Evolutionary conservation across 2,888 invertebrate genomes (phyloP).

Genomic region (Caenorhabditis virilis): DNA sequence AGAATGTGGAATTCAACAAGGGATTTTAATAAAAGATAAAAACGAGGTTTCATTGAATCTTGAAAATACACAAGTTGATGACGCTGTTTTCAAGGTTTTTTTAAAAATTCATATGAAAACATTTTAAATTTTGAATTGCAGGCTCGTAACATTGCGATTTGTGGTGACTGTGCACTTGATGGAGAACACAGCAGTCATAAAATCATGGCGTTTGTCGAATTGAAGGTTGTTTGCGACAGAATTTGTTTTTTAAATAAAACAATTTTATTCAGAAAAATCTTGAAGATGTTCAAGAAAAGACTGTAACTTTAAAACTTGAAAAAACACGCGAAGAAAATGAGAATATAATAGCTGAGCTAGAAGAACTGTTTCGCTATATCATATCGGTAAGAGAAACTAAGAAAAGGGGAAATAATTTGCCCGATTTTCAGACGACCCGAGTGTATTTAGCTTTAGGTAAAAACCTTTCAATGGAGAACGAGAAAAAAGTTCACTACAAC

Average conservation of each 20-base stretch:
- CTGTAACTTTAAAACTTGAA: not conserved
- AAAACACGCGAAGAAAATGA: not conserved
- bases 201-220: slow-evolving; percentile 10
- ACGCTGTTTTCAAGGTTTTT: not conserved
- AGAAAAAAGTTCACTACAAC: too few species aligned
- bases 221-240: slow-evolving; percentile 5
- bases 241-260: not conserved
- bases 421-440: too few species aligned
- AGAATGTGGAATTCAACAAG: not conserved
- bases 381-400: not conserved
- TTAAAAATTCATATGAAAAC: not conserved
- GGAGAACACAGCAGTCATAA: slow-evolving; percentile 21
- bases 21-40: not conserved
- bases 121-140: not conserved
- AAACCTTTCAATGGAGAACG: too few species aligned
- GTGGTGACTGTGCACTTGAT: slow-evolving; percentile 31
- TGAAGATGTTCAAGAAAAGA: not conserved
- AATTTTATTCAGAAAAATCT: not conserved
- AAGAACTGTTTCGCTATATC: not conserved
- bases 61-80: not conserved
- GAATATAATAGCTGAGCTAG: not conserved
- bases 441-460: too few species aligned
- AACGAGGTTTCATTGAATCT: not conserved
- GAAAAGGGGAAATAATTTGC: not conserved
- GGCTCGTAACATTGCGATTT: slow-evolving; percentile 10